Evolutionary conservation across 64 coral and sea anemone genomes (phyloP), one percentile per base, ranked within the genome.

Genomic region (Astreopora myriophthalma): DNA sequence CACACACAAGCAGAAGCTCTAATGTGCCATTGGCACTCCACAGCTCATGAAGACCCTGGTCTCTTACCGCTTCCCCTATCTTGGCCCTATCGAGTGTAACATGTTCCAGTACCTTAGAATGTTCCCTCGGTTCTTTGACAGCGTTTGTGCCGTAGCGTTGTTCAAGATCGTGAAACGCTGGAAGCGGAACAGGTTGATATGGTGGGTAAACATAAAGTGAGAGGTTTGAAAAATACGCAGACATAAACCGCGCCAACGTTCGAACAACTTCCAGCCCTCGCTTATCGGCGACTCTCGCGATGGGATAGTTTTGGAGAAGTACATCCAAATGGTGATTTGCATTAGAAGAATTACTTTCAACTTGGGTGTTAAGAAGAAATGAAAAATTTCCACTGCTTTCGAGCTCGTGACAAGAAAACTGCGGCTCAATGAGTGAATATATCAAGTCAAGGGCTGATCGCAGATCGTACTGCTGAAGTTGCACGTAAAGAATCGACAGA

Each of bases 201-300:
- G 97, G 84, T n/a, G 91, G 79, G 37, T 86, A 95, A 52, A 94
- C 77, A n/a, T 80, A 91, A 14, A 99, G 86, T 10, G 94, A 88
- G 63, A 99, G 87, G 40, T 99, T 96, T n/a, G 94, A 96, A 63
- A 99, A 99, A 86, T 99, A 99, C 11, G 94, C 94, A 1, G 94
- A 87, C 97, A 99, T 96, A 22, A 99, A 82, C 22, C 94, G 86
- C 1, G 89, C 97, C 3, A 99, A 62, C 1, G 91, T 81, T 34
- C 96, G 97, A 28, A 99, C 94, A 7, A 96, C 91, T 49, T 85
- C 79, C 1, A 99, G 23, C 6, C 90, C 94, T 80, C 91, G 85
- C 13, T 85, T 93, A 71, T 93, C 94, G 24, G 60, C 46, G 6
- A 96, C 94, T 72, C 94, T 84, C 13, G 89, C 85, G 19, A 99